Evolutionary conservation across 35 echinoderm and acorn worm genomes (phyloP).

Genomic region (Chiridota heheva): DNA sequence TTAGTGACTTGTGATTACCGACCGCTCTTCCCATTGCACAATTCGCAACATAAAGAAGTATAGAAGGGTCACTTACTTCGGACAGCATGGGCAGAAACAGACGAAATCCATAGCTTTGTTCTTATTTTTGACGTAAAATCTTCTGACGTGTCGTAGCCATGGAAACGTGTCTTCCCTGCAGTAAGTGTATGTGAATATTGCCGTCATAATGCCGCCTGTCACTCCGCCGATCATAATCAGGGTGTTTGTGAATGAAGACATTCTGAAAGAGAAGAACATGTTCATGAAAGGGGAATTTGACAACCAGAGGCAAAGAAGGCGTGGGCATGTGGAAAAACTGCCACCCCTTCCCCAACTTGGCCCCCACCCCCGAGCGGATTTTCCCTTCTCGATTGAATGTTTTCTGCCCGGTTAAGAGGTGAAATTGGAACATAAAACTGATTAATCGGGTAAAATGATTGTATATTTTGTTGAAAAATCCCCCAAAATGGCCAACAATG

Average conservation of each 20-base stretch:
- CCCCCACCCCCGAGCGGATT: too few species aligned
- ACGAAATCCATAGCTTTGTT: constrained; percentile 48
- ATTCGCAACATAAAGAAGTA: too few species aligned
- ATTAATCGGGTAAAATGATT: too few species aligned
- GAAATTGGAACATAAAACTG: too few species aligned
- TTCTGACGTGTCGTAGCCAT: constrained; percentile 65
- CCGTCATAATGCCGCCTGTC: constrained; percentile 29
- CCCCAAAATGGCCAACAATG: too few species aligned
- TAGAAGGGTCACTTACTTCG: constrained; percentile 96
- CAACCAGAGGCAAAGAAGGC: background rate
- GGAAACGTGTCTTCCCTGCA: constrained; percentile 80
- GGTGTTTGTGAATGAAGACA: background rate
- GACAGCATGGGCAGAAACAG: constrained; percentile 69
- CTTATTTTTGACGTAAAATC: constrained; percentile 18
- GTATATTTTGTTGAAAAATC: too few species aligned
- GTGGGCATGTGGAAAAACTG: too few species aligned
- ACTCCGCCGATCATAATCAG: constrained; percentile 17
- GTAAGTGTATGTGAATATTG: constrained; percentile 66
- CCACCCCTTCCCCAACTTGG: too few species aligned
- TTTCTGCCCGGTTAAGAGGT: too few species aligned
- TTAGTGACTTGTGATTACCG: too few species aligned
- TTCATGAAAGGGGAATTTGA: background rate
- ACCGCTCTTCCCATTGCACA: too few species aligned
- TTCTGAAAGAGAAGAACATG: background rate
- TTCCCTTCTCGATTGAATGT: too few species aligned